Percentiles rank a stretch among this genome's conserved stretches.
Evolutionary conservation across 2,113 vertebrate genomes (phyloP).

Genomic region (Elgaria multicarinata): DNA sequence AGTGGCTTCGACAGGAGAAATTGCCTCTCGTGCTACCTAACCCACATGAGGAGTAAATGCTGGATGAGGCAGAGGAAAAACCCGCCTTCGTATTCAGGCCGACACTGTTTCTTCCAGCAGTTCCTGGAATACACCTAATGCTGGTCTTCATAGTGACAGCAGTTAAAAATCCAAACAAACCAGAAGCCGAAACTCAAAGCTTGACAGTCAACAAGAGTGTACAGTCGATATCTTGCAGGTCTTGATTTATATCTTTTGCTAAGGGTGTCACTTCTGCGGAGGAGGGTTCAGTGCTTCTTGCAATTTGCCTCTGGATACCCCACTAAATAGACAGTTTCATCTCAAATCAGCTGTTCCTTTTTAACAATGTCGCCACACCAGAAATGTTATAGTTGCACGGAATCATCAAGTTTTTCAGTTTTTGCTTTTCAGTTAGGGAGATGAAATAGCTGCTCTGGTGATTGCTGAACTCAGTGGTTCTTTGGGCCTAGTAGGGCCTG

Average conservation of each 20-base stretch:
- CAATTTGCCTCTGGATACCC: constrained; percentile 70
- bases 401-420: not conserved
- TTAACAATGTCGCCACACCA: constrained; percentile 57
- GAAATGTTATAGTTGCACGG: constrained; percentile 66
- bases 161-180: not conserved
- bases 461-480: not conserved
- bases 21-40: not conserved
- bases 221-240: not conserved
- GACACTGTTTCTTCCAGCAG: accelerated
- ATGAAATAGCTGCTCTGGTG: constrained; percentile 38
- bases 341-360: constrained; percentile 66
- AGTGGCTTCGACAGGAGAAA: constrained; percentile 23
- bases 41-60: constrained; percentile 47
- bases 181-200: constrained; percentile 28
- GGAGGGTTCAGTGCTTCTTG: not conserved
- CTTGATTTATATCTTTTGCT: constrained; percentile 69
- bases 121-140: constrained; percentile 46
- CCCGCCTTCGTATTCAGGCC: not conserved
- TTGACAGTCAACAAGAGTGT: constrained; percentile 15
- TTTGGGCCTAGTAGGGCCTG: not conserved
- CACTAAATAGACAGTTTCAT: constrained; percentile 68
- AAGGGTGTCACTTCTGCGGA: constrained; percentile 27
- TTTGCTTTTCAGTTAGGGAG: constrained; percentile 55
- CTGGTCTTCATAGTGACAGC: constrained; percentile 55
- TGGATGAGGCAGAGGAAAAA: constrained; percentile 47